Base-by-base conservation (phyloP, 1,140 invertebrate genomes). In the Araneus ventricosus region DNA sequence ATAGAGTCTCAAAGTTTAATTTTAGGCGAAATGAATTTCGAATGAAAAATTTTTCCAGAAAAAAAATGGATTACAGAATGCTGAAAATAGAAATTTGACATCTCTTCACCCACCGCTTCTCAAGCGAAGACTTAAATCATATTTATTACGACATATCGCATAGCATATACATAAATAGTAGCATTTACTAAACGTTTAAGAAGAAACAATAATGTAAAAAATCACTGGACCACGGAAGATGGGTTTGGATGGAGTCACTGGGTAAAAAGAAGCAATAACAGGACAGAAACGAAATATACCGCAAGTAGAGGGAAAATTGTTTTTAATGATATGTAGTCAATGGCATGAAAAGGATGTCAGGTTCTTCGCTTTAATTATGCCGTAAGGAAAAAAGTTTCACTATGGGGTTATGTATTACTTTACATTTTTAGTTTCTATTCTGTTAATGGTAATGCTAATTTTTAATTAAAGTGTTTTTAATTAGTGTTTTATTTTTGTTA, bases 101-200 rank as follows among this genome's bases (percentile, higher is more conserved):
- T 67, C 63, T 22, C 45, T 37, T 75, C 70, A 75, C 34, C 6
- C 70, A 75, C 34, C 17, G 70, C 34, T 20, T 75, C 8, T 1
- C 70, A 75, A 75, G 70, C 70, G 70, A 75, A 37, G 37, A 67
- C 27, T 75, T 20, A 30, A 20, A 75, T 75, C 30, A 75, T 75
- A 30, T 34, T 34, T 34, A 30, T 75, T 75, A 34, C 37, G 30
- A 5, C 30, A 7, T 75, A 75, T 34, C 30, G 30, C 5, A 5
- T 75, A 75, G 20, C 70, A 34, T 4, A 30, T 20, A 75, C 14
- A 75, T 34, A 75, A 22, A 30, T 17, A 4, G 34, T 34, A 1
- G 27, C 70, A 22, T 37, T 75, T 75, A 2, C 30, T 34, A 17
- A n/a, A 20, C 14, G 20, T 7, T 34, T 37, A 37, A 10, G 27